Evolutionary conservation across 1,140 invertebrate genomes (phyloP).

Genomic region (Daktulosphaira vitifoliae): DNA sequence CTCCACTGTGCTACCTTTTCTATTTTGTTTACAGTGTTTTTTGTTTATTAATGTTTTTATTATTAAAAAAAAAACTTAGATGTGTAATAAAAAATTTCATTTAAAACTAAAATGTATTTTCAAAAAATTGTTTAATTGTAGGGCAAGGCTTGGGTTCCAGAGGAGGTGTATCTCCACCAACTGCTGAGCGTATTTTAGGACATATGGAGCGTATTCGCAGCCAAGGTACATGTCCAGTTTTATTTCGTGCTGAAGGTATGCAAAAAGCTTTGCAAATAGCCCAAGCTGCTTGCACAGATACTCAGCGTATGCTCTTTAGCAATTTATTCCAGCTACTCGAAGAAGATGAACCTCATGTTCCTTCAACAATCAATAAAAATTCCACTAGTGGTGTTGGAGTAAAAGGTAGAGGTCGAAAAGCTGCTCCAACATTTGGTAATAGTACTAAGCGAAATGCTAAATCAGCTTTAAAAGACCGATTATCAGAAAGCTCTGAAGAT

Average conservation of each 20-base stretch:
- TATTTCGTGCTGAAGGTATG: slow-evolving; percentile 74
- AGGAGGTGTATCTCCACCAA: slow-evolving; percentile 48
- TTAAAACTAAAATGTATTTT: no score
- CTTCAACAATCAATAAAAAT: slow-evolving; percentile 38
- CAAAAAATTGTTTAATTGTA: background rate
- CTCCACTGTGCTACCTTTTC: no score
- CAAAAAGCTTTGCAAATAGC: slow-evolving; percentile 77
- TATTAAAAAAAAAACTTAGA: no score
- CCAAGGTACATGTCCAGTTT: slow-evolving; percentile 56
- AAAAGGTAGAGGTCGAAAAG: slow-evolving; percentile 44
- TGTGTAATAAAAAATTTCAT: no score
- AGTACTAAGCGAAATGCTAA: slow-evolving; percentile 45
- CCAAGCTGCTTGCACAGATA: slow-evolving; percentile 64
- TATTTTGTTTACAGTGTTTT: no score
- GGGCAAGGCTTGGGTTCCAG: slow-evolving; percentile 40
- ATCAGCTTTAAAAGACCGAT: slow-evolving; percentile 47
- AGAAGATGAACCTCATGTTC: slow-evolving; percentile 58
- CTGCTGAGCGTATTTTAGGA: slow-evolving; percentile 71
- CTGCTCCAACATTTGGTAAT: slow-evolving; percentile 36
- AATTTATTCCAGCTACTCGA: slow-evolving; percentile 85
- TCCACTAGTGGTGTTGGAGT: slow-evolving; percentile 40
- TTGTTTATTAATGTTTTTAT: no score
- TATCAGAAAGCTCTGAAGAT: slow-evolving; percentile 63
- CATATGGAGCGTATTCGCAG: slow-evolving; percentile 82
- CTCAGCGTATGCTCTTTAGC: slow-evolving; percentile 77